phyloP scores from a whole-genome alignment of 1,140 invertebrate genomes.

The Anastrepha obliqua region DNA sequence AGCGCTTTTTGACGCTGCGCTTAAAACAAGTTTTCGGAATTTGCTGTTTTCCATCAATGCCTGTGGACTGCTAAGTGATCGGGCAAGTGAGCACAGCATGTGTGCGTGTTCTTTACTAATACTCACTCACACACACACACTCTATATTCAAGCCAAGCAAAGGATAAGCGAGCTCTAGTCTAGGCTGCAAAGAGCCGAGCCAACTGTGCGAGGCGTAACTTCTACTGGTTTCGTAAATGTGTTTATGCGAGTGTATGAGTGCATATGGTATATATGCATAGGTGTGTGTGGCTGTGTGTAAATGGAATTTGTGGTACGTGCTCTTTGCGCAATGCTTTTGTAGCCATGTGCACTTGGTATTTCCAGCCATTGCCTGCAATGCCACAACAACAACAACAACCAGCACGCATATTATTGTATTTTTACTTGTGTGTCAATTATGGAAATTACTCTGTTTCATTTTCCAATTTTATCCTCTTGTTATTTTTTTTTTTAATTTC shows the following conservation, averaged over 20 bases:
- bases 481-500: not conserved
- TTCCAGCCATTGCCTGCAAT: slow-evolving; percentile 5
- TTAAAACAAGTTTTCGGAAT: slow-evolving; percentile 39
- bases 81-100: slow-evolving; percentile 24
- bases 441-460: slow-evolving; percentile 43
- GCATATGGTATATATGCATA: not conserved
- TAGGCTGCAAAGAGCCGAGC: not conserved
- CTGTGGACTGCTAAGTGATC: not conserved
- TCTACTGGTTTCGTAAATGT: not conserved
- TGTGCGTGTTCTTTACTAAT: not conserved
- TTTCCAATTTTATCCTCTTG: slow-evolving; percentile 15
- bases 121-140: not conserved
- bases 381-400: not conserved
- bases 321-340: slow-evolving; percentile 43
- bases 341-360: slow-evolving; percentile 41
- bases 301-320: slow-evolving; percentile 51
- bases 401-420: not conserved
- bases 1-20: slow-evolving; percentile 22
- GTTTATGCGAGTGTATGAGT: not conserved
- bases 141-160: not conserved
- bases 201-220: slow-evolving; percentile 28
- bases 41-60: slow-evolving; percentile 40
- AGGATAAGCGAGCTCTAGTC: not conserved
- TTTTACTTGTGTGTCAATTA: slow-evolving; percentile 34
- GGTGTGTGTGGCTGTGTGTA: not conserved